These are phyloP conservation scores for Calephelis perditalis DNA, from an alignment of 2,888 invertebrate species.

Conservation along the genomic window DNA sequence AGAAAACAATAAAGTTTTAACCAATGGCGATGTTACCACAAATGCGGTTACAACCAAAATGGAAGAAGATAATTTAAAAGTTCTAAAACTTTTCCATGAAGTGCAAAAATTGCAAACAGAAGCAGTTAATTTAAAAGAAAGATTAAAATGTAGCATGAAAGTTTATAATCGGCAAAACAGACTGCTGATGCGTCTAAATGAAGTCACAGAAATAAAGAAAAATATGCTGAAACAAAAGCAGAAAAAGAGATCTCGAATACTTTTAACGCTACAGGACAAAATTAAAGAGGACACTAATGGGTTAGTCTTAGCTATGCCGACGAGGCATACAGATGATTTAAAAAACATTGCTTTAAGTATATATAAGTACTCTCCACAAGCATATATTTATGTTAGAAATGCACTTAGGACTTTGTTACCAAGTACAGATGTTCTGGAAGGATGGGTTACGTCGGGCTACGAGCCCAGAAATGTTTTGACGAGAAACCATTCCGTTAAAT, in stretches of 20 bases:
- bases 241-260: conserved; percentile 64
- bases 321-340: conserved; percentile 63
- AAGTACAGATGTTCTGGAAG: conserved; percentile 60
- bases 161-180: conserved; percentile 56
- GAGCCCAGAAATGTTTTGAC: conserved; percentile 54
- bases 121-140: conserved; percentile 52
- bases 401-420: conserved; percentile 64
- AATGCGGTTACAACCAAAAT: conserved; percentile 17
- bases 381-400: conserved; percentile 66
- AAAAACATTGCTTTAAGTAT: conserved; percentile 67
- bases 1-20: conserved; percentile 22
- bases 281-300: conserved; percentile 65
- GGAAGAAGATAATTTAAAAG: conserved; percentile 41
- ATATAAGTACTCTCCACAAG: conserved; percentile 69
- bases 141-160: conserved; percentile 56
- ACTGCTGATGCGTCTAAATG: conserved; percentile 48
- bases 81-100: conserved; percentile 60
- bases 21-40: conserved; percentile 22
- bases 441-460: conserved; percentile 58
- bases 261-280: conserved; percentile 63
- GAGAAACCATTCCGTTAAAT: conserved; percentile 53
- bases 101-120: conserved; percentile 64
- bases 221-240: conserved; percentile 56
- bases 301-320: conserved; percentile 65
- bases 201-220: conserved; percentile 58